Base-by-base conservation (phyloP, 2,888 invertebrate species). In the Drosophila anomalata region DNA sequence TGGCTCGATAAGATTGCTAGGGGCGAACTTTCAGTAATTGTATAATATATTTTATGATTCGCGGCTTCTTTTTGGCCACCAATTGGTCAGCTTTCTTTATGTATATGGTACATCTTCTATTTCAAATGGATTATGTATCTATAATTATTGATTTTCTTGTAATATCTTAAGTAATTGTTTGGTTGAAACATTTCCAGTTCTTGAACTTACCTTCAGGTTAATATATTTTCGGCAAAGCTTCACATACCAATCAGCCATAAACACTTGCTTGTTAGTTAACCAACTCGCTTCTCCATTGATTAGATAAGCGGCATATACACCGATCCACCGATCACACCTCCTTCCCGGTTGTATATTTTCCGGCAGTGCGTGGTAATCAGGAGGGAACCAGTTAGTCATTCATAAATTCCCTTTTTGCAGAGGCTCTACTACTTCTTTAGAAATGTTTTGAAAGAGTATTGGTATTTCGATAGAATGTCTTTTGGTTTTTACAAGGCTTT, bases 1-100 rank as follows among this genome's bases (percentile, higher is more conserved):
- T 76, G 74, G 69, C 46, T 57, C 77, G 88, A 83, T 83, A 84
- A 83, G 88, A 87, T 83, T 87, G 88, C 44, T 48, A 78, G 70
- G 5, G 39, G 54, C 55, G 53, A 42, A 36, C 50, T 57, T 66
- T 36, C 55, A 70, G 58, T 46, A 24, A 77, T 84, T 44, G 22
- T 22, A 22, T 41, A 44, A 51, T 60, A 62, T 42, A 29, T 48
- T 42, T 62, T 63, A 62, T n/a, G 46, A 56, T 17, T 36, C 63
- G 83, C 86, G 87, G 87, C 70, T 70, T 69, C 73, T 69, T 78
- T 53, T 75, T 65, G 72, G 51, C 24, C 29, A 29, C 2, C 29
- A 29, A 8, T 29, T 29, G 9, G 7, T 9, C 8, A 9, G 29
- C 29, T 9, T 29, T 9, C 9, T 9, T 8, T 29, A 9, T 2